A percentile compares a stretch with the other conserved stretches of the same genome.
Evolutionary conservation across 2,797 vertebrate genomes (phyloP).

Genomic region (Eulemur coronatus): DNA sequence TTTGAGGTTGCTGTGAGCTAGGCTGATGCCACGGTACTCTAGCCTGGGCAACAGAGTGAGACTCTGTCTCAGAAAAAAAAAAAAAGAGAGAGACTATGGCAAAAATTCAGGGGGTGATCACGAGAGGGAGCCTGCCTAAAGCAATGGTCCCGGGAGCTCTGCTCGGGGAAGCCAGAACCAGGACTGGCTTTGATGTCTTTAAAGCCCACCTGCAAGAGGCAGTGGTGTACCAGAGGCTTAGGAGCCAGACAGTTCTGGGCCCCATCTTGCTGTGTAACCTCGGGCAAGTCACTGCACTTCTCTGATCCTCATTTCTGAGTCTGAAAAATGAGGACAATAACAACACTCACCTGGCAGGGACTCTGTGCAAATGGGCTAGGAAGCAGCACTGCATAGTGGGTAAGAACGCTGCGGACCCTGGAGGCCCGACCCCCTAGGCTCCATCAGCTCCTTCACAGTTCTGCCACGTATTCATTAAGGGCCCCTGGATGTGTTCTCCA

Average conservation of each 20-base stretch:
- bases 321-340: conserved; percentile 18
- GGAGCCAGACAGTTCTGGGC: background rate
- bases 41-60: too few relatives aligned
- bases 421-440: background rate
- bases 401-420: background rate
- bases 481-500: background rate
- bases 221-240: background rate
- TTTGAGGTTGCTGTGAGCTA: too few relatives aligned
- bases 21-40: too few relatives aligned
- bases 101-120: background rate
- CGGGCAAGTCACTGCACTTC: background rate
- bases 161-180: background rate
- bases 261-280: background rate
- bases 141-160: background rate
- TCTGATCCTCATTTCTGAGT: background rate
- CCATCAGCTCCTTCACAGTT: conserved; percentile 4
- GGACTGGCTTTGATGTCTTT: background rate
- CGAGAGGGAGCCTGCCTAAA: background rate
- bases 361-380: conserved; percentile 31
- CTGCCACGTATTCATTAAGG: background rate
- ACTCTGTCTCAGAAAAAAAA: too few relatives aligned
- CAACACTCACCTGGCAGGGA: background rate
- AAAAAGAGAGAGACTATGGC: background rate
- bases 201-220: background rate
- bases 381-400: background rate